Percentiles rank a stretch among this genome's conserved stretches.
These are phyloP conservation scores for Volucella inanis DNA, from an alignment of 2,888 invertebrate species.

Conservation along the genomic window DNA sequence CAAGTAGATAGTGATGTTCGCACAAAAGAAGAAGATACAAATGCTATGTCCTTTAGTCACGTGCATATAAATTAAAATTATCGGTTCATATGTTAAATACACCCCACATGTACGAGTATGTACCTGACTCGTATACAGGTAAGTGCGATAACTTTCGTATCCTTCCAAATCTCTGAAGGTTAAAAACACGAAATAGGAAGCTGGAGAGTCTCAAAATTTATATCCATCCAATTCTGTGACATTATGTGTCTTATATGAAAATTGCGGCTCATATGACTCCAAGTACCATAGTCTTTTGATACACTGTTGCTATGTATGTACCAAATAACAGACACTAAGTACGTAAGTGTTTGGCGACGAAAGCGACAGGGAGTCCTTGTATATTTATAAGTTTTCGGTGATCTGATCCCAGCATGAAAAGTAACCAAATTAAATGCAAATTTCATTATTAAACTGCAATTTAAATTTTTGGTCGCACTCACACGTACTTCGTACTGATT, in stretches of 20 bases:
- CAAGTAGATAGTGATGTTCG: conserved; percentile 3
- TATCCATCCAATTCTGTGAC: conserved; percentile 40
- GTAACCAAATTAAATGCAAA: conserved; percentile 56
- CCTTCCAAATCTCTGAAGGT: not conserved
- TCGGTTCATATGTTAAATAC: conserved; percentile 41
- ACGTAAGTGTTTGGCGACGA: conserved; percentile 4
- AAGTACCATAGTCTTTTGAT: conserved; percentile 48
- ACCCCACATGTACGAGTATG: not conserved
- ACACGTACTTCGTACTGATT: conserved; percentile 36
- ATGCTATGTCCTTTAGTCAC: conserved; percentile 17
- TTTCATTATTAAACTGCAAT: conserved; percentile 58
- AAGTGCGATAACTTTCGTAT: not conserved
- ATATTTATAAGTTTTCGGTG: conserved; percentile 27
- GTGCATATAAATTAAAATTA: conserved; percentile 69
- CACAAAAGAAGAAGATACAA: not conserved
- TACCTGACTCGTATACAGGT: not conserved
- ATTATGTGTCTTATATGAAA: conserved; percentile 34
- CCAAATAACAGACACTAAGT: conserved; percentile 9
- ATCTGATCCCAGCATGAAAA: conserved; percentile 4
- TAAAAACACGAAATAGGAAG: not conserved
- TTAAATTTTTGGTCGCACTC: conserved; percentile 56
- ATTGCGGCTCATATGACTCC: not conserved
- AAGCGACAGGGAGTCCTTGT: conserved; percentile 2
- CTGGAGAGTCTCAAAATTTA: conserved; percentile 41
- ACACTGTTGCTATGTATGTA: conserved; percentile 41